Percentiles rank a stretch among this genome's conserved stretches.
Evolutionary conservation across 1,140 invertebrate species (phyloP).

Genomic region (Atta colombica): DNA sequence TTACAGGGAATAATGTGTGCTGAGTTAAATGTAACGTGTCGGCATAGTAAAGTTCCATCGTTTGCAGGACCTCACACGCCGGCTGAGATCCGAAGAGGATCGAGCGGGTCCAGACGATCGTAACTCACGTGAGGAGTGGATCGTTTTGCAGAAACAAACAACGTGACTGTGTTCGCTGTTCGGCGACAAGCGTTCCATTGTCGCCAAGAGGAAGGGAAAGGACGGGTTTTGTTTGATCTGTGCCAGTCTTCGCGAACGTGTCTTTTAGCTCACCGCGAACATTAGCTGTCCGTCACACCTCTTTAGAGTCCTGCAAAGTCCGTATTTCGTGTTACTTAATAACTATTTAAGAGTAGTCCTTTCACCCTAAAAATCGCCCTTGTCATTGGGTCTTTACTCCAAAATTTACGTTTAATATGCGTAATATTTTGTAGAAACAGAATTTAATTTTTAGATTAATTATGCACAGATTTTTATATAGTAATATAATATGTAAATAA

Average conservation of each 20-base stretch:
- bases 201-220: conserved; percentile 31
- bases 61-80: conserved; percentile 70
- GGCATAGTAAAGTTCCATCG: conserved; percentile 41
- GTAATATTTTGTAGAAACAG: background rate
- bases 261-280: conserved; percentile 65
- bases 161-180: conserved; percentile 62
- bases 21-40: conserved; percentile 27
- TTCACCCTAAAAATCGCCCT: conserved; percentile 11
- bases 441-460: conserved; percentile 11
- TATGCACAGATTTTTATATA: background rate
- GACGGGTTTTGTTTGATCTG: conserved; percentile 73
- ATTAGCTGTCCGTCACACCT: conserved; percentile 72
- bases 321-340: conserved; percentile 74
- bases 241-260: conserved; percentile 66
- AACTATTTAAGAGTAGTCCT: conserved; percentile 61
- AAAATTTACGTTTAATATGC: conserved; percentile 3
- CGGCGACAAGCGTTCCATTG: conserved; percentile 59
- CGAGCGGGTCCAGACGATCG: conserved; percentile 74
- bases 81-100: conserved; percentile 52
- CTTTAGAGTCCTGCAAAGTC: conserved; percentile 52
- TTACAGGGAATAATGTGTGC: conserved; percentile 70
- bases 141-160: conserved; percentile 78
- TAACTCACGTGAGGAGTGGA: conserved; percentile 76
- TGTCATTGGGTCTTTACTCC: conserved; percentile 20
- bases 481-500: background rate